A percentile compares a stretch with the other conserved stretches of the same genome.
Conservation (phyloP, 2,113 vertebrate species). For the Regulus satrapa region DNA sequence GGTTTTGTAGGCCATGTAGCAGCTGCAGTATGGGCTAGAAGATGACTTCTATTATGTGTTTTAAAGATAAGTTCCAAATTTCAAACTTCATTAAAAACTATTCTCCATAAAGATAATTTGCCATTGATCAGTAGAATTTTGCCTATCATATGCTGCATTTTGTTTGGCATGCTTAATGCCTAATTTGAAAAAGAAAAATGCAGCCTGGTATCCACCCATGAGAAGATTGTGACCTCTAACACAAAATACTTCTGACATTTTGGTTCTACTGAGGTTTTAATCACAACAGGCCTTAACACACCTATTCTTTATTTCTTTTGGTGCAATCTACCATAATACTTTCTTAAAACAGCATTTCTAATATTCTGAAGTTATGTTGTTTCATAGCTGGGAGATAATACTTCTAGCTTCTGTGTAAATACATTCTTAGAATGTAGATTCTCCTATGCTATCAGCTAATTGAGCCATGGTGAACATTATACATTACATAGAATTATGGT, state of each 20-base stretch:
- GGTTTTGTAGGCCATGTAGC: background rate
- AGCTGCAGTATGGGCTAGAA: background rate
- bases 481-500: background rate
- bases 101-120: background rate
- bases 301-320: background rate
- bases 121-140: background rate
- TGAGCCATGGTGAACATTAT: background rate
- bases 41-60: background rate
- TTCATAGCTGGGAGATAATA: background rate
- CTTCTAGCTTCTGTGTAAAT: background rate
- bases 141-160: background rate
- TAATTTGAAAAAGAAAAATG: background rate
- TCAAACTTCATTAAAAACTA: background rate
- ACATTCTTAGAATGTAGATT: background rate
- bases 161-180: background rate
- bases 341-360: background rate
- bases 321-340: background rate
- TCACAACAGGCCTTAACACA: background rate
- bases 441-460: background rate
- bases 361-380: background rate
- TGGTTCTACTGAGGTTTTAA: background rate
- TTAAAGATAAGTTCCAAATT: background rate
- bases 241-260: background rate
- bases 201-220: background rate
- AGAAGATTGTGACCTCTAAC: background rate